Evolutionary conservation across 1,140 invertebrate genomes (phyloP).

Genomic region (Bombyx mori): ASM3026992v2 NC_085113.1:7095001-7095500

Average conservation of each 20-base stretch:
- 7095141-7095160: slow-evolving; percentile 27
- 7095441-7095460: slow-evolving; percentile 43
- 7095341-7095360: slow-evolving; percentile 85
- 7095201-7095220: slow-evolving; percentile 44
- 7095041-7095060: slow-evolving; percentile 82
- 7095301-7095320: slow-evolving; percentile 73
- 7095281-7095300: slow-evolving; percentile 59
- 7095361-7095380: slow-evolving; percentile 85
- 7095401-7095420: slow-evolving; percentile 65
- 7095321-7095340: slow-evolving; percentile 85
- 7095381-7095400: slow-evolving; percentile 84
- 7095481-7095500: slow-evolving; percentile 67
- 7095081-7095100: slow-evolving; percentile 72
- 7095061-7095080: slow-evolving; percentile 80
- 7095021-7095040: slow-evolving; percentile 77
- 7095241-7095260: slow-evolving; percentile 62
- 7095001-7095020: slow-evolving; percentile 78
- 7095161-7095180: slow-evolving; percentile 31
- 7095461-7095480: slow-evolving; percentile 55
- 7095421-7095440: slow-evolving; percentile 33
- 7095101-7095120: slow-evolving; percentile 63
- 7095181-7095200: slow-evolving; percentile 26
- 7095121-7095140: slow-evolving; percentile 69
- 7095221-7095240: slow-evolving; percentile 63
- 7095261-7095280: slow-evolving; percentile 64